Conservation (phyloP, 2,888 invertebrate genomes). For the Dascillus cervinus region DNA sequence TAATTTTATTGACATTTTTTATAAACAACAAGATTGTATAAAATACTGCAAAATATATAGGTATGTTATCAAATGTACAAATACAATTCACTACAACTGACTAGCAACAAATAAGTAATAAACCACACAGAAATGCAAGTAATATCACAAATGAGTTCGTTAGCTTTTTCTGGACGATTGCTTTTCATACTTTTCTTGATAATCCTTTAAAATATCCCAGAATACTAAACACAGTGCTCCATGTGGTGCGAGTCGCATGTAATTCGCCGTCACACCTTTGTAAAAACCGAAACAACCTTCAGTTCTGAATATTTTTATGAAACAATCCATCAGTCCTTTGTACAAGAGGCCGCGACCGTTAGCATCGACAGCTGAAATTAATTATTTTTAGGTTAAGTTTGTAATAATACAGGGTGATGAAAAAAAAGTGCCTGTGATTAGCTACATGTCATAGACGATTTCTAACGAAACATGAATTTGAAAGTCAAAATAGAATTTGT, state of each 20-base stretch:
- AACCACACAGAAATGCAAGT: neutral
- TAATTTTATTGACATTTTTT: too few relatives aligned
- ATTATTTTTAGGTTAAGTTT: too few relatives aligned
- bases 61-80: neutral
- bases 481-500: too few relatives aligned
- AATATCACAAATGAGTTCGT: neutral
- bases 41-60: neutral
- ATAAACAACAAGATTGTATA: neutral
- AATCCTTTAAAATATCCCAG: constrained; percentile 55
- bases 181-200: constrained; percentile 3
- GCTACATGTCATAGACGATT: too few relatives aligned
- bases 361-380: constrained; percentile 50
- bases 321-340: constrained; percentile 66
- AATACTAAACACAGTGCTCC: constrained; percentile 79
- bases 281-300: constrained; percentile 80
- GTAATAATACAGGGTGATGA: too few relatives aligned
- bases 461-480: too few relatives aligned
- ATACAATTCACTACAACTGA: neutral
- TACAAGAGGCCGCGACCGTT: constrained; percentile 59
- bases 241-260: constrained; percentile 83
- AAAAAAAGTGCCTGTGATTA: too few relatives aligned
- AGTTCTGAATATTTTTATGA: constrained; percentile 62
- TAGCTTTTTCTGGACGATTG: too few relatives aligned
- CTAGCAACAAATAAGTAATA: neutral
- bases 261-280: constrained; percentile 84